These are phyloP conservation scores for Sesamia inferens DNA, from an alignment of 2,888 invertebrate genomes.

Conservation along the genomic window DNA sequence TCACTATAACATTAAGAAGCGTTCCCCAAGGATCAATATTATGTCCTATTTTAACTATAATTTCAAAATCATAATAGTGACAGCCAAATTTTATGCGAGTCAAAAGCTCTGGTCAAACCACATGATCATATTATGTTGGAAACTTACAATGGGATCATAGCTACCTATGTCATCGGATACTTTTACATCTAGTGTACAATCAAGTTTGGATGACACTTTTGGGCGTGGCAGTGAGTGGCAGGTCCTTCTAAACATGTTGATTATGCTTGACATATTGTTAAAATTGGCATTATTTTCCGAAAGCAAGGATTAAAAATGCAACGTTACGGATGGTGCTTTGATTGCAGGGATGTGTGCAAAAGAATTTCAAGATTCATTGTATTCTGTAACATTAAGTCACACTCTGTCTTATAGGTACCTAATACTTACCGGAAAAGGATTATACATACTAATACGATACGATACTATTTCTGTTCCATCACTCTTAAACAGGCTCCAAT, in stretches of 20 bases:
- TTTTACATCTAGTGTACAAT: constrained; percentile 47
- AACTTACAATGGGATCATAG: constrained; percentile 26
- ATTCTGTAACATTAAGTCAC: constrained; percentile 81
- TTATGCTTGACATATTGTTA: constrained; percentile 72
- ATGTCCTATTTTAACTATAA: background rate
- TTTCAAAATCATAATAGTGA: background rate
- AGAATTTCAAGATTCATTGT: constrained; percentile 79
- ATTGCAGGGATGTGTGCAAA: constrained; percentile 87
- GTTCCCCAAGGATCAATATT: constrained; percentile 2
- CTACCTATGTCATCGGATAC: constrained; percentile 42
- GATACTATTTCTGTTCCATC: background rate
- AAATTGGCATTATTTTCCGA: constrained; percentile 90
- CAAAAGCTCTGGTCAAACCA: constrained; percentile 21
- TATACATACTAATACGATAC: background rate
- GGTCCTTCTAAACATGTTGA: constrained; percentile 56
- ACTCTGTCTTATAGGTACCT: constrained; percentile 77
- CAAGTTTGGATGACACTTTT: constrained; percentile 50
- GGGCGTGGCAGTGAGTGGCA: constrained; percentile 58
- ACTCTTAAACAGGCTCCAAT: background rate
- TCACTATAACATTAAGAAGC: background rate
- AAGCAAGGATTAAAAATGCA: constrained; percentile 84
- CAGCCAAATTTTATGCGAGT: constrained; percentile 12
- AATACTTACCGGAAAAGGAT: constrained; percentile 17
- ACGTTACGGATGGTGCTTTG: constrained; percentile 84
- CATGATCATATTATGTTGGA: constrained; percentile 24